Percentiles rank a stretch among this genome's conserved stretches.
phyloP scores from a whole-genome alignment of 1,140 invertebrate species.

The Dreissena polymorpha region DNA sequence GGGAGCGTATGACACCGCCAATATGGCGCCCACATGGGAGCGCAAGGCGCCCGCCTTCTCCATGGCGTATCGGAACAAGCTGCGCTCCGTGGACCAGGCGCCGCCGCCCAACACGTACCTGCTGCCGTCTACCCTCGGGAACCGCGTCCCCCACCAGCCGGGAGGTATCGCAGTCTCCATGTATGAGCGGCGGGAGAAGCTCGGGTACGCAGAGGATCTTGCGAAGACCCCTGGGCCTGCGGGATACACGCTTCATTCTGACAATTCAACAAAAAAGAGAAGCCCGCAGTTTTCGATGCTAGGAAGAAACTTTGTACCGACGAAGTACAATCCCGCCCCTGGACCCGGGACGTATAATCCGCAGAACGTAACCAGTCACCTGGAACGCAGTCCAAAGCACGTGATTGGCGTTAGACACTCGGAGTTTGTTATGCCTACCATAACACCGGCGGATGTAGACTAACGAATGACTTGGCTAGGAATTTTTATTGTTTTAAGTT shows the following conservation, averaged over 20 bases:
- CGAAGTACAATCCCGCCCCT: conserved; percentile 12
- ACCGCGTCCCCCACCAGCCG: conserved; percentile 25
- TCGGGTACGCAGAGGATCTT: conserved; percentile 45
- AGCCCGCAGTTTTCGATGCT: conserved; percentile 39
- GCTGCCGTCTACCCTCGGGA: conserved; percentile 37
- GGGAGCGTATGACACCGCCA: conserved; percentile 47
- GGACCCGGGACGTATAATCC: conserved; percentile 50
- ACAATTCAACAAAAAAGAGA: conserved; percentile 16
- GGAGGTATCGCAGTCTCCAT: conserved; percentile 16
- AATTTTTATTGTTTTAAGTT: no score
- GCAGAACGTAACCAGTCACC: conserved; percentile 39
- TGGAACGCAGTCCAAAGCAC: conserved; percentile 33
- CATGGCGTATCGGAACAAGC: conserved; percentile 24
- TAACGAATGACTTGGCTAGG: not conserved
- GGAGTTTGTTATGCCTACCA: conserved; percentile 41
- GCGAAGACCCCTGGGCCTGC: conserved; percentile 49
- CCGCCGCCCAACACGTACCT: conserved; percentile 37
- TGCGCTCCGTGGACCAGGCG: conserved; percentile 14
- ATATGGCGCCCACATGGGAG: conserved; percentile 27
- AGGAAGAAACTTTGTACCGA: conserved; percentile 15
- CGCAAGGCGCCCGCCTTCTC: conserved; percentile 31
- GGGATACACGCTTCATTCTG: conserved; percentile 16
- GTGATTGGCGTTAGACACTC: conserved; percentile 46
- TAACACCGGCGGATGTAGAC: conserved; percentile 20
- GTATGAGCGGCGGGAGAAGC: conserved; percentile 5